Conservation (phyloP, 2,113 vertebrate species). For the Platichthys stellatus region DNA sequence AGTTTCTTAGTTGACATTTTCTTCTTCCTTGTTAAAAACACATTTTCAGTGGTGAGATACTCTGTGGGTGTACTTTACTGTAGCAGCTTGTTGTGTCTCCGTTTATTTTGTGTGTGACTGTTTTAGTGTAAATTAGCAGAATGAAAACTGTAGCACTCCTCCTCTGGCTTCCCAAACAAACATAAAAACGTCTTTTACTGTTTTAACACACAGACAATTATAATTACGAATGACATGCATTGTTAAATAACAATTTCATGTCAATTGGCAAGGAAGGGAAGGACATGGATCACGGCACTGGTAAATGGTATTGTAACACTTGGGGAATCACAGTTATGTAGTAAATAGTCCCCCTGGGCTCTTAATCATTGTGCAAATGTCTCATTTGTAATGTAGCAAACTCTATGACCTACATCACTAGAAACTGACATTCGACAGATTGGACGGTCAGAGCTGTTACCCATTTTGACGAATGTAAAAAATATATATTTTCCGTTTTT, state of each 20-base stretch:
- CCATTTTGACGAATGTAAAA: too few species aligned
- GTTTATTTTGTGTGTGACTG: background rate
- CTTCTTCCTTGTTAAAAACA: background rate
- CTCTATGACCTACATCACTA: background rate
- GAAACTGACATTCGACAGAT: background rate
- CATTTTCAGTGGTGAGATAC: background rate
- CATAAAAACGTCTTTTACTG: background rate
- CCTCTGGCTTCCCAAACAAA: background rate
- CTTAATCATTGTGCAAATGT: background rate
- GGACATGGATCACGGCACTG: background rate
- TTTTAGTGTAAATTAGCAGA: background rate
- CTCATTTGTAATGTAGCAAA: background rate
- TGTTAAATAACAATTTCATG: background rate
- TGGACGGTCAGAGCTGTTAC: background rate
- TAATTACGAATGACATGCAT: constrained; percentile 1
- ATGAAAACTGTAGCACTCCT: background rate
- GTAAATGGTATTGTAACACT: background rate
- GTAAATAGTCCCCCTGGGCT: background rate
- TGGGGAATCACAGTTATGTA: background rate
- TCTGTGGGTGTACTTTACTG: background rate
- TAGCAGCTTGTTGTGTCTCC: background rate
- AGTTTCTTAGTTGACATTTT: background rate
- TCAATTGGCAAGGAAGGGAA: background rate
- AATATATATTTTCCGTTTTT: too few species aligned
- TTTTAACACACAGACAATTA: background rate